A percentile compares a stretch with the other conserved stretches of the same genome.
Conservation (phyloP, 2,888 invertebrate species). For the Tineola bisselliella region DNA sequence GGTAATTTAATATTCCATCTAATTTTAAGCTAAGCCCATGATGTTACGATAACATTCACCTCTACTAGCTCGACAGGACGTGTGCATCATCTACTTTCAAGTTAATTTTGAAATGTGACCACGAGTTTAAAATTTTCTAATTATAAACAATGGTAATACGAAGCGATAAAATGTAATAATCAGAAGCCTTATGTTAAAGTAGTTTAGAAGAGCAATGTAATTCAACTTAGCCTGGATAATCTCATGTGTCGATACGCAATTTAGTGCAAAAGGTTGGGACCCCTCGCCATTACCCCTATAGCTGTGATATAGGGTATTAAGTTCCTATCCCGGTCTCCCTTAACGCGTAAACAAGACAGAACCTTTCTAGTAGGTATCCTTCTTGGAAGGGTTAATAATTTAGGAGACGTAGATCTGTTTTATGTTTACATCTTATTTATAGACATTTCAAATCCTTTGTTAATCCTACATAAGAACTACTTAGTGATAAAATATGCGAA, state of each 20-base stretch:
- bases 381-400: slow-evolving; percentile 63
- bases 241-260: slow-evolving; percentile 63
- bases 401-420: slow-evolving; percentile 34
- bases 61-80: too few species aligned
- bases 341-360: slow-evolving; percentile 63
- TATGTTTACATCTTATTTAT: background rate
- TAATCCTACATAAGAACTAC: background rate
- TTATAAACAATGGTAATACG: background rate
- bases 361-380: slow-evolving; percentile 57
- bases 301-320: slow-evolving; percentile 64
- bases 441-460: background rate
- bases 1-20: too few species aligned
- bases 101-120: too few species aligned
- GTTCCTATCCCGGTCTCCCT: slow-evolving; percentile 61
- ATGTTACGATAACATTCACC: too few species aligned
- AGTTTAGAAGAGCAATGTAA: slow-evolving; percentile 42
- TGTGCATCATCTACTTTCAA: too few species aligned
- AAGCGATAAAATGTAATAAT: slow-evolving; percentile 4
- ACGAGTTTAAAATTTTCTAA: background rate
- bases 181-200: slow-evolving; percentile 20
- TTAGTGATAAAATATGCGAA: background rate
- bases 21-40: too few species aligned
- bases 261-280: slow-evolving; percentile 66
- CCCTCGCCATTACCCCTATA: slow-evolving; percentile 62
- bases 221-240: slow-evolving; percentile 58